Base-by-base conservation (phyloP, 2,888 invertebrate species). In the Blastobasis adustella region DNA sequence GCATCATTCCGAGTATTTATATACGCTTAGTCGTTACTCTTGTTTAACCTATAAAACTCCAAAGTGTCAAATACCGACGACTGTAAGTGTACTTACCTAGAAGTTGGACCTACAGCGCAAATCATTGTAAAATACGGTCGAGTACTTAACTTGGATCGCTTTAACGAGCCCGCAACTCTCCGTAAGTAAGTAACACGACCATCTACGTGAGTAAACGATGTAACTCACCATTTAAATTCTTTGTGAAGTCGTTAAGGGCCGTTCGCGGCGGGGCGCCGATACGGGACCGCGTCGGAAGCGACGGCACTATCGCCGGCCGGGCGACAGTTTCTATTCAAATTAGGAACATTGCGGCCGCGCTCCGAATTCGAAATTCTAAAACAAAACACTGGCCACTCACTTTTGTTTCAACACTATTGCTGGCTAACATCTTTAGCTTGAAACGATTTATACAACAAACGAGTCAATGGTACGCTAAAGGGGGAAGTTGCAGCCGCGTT, bases 301-400 rank as follows among this genome's bases (percentile, higher is more conserved):
- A 71, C 71, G 71, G 59, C 62, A 70, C 76, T 76, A 78, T 75
- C 76, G 76, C 67, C 63, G 63, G 64, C 63, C 68, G 67, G 66
- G 66, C 76, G 80, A 80, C 81, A 76, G 72, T 81, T 80, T 79
- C 79, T 79, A 81, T 81, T 81, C 79, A 81, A 81, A 81, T 81
- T 77, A 79, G 71, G 68, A 61, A 60, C 69, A 57, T 61, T 61
- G 63, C 62, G 48, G 64, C 60, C 63, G 53, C 59, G 51, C 61
- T 61, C 45, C 49, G 54, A 58, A 58, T 63, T 60, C 46, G 58
- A 64, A 60, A 49, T 8, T 49, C 54, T 45, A 61, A 57, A 53
- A 55, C 50, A 53, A 57, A 36, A 45, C 6, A 5, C 8, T 10
- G 10, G 53, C 46, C 42, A 39, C 40, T 23, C 36, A 5, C n/a